Evolutionary conservation across 2,797 vertebrate genomes (phyloP).

Genomic region (Myotis pilosus): DNA sequence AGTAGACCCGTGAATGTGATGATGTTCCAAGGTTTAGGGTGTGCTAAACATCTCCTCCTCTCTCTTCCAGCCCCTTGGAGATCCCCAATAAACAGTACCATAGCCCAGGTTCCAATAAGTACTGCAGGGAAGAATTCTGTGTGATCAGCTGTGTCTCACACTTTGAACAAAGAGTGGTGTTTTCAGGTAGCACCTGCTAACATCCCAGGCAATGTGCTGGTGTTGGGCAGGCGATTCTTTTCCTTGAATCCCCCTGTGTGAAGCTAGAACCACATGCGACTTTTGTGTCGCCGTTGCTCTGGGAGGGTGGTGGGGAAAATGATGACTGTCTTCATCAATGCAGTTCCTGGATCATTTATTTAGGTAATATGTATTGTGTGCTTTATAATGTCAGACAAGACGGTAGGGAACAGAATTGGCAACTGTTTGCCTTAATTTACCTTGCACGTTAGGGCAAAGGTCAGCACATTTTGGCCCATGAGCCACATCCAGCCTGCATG

Average conservation of each 20-base stretch:
- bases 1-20: background rate
- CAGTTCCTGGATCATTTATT: background rate
- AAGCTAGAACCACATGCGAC: background rate
- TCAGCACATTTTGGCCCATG: background rate
- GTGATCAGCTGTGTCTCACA: background rate
- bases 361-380: background rate
- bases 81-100: too few species aligned
- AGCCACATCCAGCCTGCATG: background rate
- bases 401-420: background rate
- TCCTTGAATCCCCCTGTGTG: background rate
- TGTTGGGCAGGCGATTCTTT: background rate
- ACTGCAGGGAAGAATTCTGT: background rate
- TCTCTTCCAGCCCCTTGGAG: background rate
- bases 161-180: background rate
- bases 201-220: background rate
- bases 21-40: background rate
- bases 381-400: background rate
- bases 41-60: background rate
- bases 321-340: background rate
- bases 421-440: background rate
- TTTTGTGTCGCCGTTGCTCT: background rate
- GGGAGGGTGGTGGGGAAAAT: background rate
- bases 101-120: background rate
- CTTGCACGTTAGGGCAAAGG: background rate
- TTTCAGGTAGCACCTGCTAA: background rate